A percentile compares a stretch with the other conserved stretches of the same genome.
Conservation (phyloP, 2,888 invertebrate genomes). For the Criorhina ranunculi region DNA sequence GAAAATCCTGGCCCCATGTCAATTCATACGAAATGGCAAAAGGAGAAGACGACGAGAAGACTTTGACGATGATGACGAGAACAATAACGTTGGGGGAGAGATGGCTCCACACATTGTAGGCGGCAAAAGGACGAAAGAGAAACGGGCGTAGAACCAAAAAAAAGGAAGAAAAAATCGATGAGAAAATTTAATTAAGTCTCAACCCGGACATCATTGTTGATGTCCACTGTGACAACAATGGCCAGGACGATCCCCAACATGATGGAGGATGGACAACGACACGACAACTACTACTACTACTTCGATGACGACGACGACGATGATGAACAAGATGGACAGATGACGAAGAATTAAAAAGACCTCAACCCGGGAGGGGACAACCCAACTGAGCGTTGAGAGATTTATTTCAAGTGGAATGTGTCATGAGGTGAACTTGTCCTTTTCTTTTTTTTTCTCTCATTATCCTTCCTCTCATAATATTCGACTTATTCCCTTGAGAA, state of each 20-base stretch:
- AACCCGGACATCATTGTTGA: conserved; percentile 76
- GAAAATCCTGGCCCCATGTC: conserved; percentile 56
- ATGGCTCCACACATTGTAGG: background rate
- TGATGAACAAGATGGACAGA: conserved; percentile 66
- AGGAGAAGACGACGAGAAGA: conserved; percentile 53
- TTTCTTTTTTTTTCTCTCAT: conserved; percentile 32
- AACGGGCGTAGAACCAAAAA: conserved; percentile 4
- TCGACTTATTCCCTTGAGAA: conserved; percentile 37
- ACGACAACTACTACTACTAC: conserved; percentile 6
- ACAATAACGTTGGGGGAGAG: conserved; percentile 60
- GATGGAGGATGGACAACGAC: conserved; percentile 20
- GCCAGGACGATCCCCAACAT: conserved; percentile 30
- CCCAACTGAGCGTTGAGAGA: conserved; percentile 34
- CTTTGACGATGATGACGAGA: conserved; percentile 72
- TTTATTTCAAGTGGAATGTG: conserved; percentile 66
- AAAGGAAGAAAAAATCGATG: conserved; percentile 71
- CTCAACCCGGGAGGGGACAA: conserved; percentile 31
- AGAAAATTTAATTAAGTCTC: conserved; percentile 76
- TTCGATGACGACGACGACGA: conserved; percentile 11
- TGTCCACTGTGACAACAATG: conserved; percentile 75
- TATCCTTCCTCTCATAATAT: conserved; percentile 53
- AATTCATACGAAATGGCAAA: conserved; percentile 63
- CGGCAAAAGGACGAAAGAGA: conserved; percentile 20
- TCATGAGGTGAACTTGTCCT: conserved; percentile 22
- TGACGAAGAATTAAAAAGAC: conserved; percentile 74